A percentile compares a stretch with the other conserved stretches of the same genome.
Evolutionary conservation across 2,888 invertebrate species (phyloP).

Genomic region (Halictus ligatus): DNA sequence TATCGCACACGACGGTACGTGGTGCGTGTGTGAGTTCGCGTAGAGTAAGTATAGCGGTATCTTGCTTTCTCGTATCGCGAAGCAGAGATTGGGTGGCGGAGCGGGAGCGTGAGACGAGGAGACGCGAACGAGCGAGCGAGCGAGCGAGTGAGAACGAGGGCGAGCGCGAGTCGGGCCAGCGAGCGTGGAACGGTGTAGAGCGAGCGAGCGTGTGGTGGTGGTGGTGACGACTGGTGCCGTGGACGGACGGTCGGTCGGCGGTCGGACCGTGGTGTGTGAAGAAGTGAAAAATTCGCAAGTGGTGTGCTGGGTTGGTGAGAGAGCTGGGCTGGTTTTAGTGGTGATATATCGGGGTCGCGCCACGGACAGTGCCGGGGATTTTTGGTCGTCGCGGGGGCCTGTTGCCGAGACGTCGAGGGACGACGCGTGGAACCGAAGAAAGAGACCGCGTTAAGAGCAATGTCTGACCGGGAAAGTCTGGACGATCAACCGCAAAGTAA

Average conservation of each 20-base stretch:
- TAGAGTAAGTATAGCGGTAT: constrained; percentile 53
- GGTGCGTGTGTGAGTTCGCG: constrained; percentile 47
- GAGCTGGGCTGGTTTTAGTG: constrained; percentile 61
- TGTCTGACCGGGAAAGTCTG: constrained; percentile 84
- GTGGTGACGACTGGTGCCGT: constrained; percentile 79
- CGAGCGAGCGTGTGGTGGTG: constrained; percentile 72
- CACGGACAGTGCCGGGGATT: constrained; percentile 65
- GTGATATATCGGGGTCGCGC: constrained; percentile 66
- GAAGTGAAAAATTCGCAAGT: constrained; percentile 75
- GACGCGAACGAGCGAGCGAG: constrained; percentile 45
- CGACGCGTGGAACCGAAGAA: constrained; percentile 68
- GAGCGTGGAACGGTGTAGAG: constrained; percentile 69
- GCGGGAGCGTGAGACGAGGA: constrained; percentile 65
- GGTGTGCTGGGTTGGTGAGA: constrained; percentile 70
- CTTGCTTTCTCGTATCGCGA: constrained; percentile 54
- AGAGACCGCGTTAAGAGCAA: constrained; percentile 76
- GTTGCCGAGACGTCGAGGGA: constrained; percentile 63
- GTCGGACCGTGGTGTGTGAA: constrained; percentile 74
- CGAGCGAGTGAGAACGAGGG: constrained; percentile 58
- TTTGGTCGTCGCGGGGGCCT: constrained; percentile 58
- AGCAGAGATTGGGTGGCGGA: constrained; percentile 52
- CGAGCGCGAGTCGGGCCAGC: constrained; percentile 69
- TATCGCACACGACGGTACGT: constrained; percentile 46
- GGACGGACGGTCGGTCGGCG: constrained; percentile 78
- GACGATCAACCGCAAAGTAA: constrained; percentile 84